Evolutionary conservation across 2,113 vertebrate genomes (phyloP).

Genomic region (Parotia lawesii): DNA sequence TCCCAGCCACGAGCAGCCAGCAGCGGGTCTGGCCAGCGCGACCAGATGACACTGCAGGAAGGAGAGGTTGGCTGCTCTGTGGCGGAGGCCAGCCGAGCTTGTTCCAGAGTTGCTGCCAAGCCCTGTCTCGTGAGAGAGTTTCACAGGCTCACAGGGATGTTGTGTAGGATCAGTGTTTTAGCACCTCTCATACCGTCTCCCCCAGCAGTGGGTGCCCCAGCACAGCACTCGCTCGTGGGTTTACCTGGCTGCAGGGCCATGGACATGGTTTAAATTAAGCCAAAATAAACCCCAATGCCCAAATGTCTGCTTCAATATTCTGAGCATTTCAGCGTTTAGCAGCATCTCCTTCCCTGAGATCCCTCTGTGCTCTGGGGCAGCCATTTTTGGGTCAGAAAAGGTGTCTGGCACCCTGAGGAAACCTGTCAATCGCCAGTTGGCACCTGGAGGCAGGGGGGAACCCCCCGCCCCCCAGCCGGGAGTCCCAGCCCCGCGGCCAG

Average conservation of each 20-base stretch:
- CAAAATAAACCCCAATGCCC: neutral
- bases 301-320: neutral
- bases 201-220: neutral
- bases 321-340: neutral
- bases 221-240: neutral
- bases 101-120: slow-evolving; percentile 13
- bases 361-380: neutral
- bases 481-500: neutral
- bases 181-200: neutral
- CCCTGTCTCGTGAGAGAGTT: neutral
- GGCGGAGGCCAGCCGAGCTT: neutral
- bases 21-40: neutral
- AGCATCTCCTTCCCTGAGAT: neutral
- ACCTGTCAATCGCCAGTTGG: neutral
- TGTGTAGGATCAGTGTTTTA: neutral
- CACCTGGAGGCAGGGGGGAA: neutral
- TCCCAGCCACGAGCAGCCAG: neutral
- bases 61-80: slow-evolving; percentile 2
- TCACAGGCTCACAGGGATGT: neutral
- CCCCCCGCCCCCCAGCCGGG: rapidly evolving
- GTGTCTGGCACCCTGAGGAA: neutral
- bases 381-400: neutral
- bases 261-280: neutral
- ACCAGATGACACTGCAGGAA: slow-evolving; percentile 30
- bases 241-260: neutral